Conservation (phyloP, 2,113 vertebrate species). For the Pomatostomus ruficeps region DNA sequence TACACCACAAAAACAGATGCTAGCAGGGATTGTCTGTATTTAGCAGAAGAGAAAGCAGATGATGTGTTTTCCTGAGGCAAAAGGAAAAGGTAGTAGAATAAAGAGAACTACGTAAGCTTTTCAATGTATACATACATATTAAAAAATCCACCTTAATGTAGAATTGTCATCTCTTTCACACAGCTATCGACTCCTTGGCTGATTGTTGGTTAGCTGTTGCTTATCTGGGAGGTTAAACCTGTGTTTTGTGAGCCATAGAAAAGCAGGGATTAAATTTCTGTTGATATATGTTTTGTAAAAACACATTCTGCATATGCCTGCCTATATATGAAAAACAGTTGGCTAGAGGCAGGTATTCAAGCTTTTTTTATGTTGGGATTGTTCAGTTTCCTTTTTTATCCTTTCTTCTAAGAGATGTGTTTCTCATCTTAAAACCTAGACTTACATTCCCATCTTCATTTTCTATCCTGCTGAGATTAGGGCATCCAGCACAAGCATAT, state of each 20-base stretch:
- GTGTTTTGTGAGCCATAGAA: neutral
- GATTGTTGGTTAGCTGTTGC: neutral
- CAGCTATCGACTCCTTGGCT: neutral
- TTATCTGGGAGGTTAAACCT: neutral
- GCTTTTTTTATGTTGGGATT: neutral
- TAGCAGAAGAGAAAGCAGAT: neutral
- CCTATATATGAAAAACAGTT: neutral
- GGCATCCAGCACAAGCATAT: neutral
- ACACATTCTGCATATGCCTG: neutral
- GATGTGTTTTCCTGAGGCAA: neutral
- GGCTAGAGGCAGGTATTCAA: neutral
- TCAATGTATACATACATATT: neutral
- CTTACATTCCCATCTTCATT: neutral
- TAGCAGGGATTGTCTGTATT: neutral
- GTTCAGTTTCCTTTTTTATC: neutral
- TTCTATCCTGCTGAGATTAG: neutral
- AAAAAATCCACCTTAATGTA: neutral
- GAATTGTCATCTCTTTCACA: neutral
- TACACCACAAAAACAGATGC: neutral
- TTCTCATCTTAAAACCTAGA: neutral
- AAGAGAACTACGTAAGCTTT: neutral
- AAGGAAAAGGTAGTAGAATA: neutral
- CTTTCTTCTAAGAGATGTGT: neutral
- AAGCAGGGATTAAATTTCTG: constrained; percentile 11
- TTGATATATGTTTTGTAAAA: neutral